Conservation (phyloP, 2,888 invertebrate genomes). For the Caenorhabditis sp. region DNA sequence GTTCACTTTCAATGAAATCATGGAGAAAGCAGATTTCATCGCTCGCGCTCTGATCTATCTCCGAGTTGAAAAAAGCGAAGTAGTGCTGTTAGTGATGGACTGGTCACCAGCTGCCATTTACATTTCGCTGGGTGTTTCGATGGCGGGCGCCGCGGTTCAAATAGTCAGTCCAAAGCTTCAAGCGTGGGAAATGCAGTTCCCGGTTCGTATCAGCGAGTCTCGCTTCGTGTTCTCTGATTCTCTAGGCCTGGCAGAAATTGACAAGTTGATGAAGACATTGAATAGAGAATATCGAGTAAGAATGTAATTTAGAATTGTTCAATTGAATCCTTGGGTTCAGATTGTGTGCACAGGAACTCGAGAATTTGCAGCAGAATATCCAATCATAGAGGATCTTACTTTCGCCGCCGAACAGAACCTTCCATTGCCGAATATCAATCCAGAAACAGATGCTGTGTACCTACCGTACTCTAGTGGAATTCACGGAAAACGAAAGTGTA, state of each 20-base stretch:
- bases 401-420: slow-evolving; percentile 38
- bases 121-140: slow-evolving; percentile 45
- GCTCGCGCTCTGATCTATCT: slow-evolving; percentile 44
- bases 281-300: slow-evolving; percentile 52
- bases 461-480: slow-evolving; percentile 60
- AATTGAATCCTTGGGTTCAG: slow-evolving; percentile 10
- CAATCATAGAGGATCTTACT: slow-evolving; percentile 40
- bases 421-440: slow-evolving; percentile 47
- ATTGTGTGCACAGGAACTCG: slow-evolving; percentile 51
- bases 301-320: not conserved
- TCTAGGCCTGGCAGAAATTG: slow-evolving; percentile 42
- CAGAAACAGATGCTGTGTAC: slow-evolving; percentile 58
- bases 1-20: slow-evolving; percentile 43
- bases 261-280: slow-evolving; percentile 44
- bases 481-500: slow-evolving; percentile 58
- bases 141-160: slow-evolving; percentile 54
- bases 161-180: slow-evolving; percentile 50
- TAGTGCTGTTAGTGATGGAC: slow-evolving; percentile 52
- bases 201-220: slow-evolving; percentile 39
- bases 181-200: slow-evolving; percentile 56
- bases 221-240: slow-evolving; percentile 59
- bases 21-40: slow-evolving; percentile 46
- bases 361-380: slow-evolving; percentile 34
- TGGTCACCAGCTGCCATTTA: slow-evolving; percentile 50
- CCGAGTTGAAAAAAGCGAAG: slow-evolving; percentile 51